phyloP scores from a whole-genome alignment of 1,140 invertebrate species.

The Solen grandis region DNA sequence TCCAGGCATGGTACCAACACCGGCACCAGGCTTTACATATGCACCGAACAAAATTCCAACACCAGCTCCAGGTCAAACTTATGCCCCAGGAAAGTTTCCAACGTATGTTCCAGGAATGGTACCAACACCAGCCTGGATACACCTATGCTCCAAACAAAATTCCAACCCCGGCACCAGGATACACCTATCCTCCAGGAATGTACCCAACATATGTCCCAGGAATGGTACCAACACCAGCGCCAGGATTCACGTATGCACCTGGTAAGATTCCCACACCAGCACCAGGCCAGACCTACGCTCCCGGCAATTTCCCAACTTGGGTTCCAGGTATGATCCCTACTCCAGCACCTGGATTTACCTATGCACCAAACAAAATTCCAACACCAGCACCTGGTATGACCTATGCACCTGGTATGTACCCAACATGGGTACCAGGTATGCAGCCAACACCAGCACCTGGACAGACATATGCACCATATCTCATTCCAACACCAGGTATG shows the following conservation, averaged over 20 bases:
- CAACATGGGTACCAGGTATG: conserved; percentile 36
- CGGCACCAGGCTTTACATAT: conserved; percentile 46
- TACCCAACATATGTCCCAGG: conserved; percentile 55
- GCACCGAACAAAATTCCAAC: conserved; percentile 50
- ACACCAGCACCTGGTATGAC: conserved; percentile 58
- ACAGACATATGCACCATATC: conserved; percentile 31
- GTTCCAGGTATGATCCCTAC: conserved; percentile 55
- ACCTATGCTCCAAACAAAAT: conserved; percentile 52
- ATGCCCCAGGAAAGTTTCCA: conserved; percentile 62
- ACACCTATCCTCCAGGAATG: conserved; percentile 59
- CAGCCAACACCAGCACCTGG: conserved; percentile 44
- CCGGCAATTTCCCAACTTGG: conserved; percentile 49
- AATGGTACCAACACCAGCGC: conserved; percentile 51
- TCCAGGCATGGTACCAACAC: conserved; percentile 55
- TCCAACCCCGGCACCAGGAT: conserved; percentile 57
- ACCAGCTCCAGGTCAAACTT: conserved; percentile 63
- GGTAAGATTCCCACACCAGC: conserved; percentile 51
- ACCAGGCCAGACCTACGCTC: conserved; percentile 63
- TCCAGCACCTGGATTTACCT: conserved; percentile 41
- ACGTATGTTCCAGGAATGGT: conserved; percentile 52
- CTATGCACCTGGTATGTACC: conserved; percentile 43
- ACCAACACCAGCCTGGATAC: conserved; percentile 55
- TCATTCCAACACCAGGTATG: conserved; percentile 37
- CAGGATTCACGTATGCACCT: conserved; percentile 62
- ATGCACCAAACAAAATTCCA: conserved; percentile 53